These are phyloP conservation scores for Phaedon cochleariae DNA, from an alignment of 2,888 invertebrate species.

Conservation along the genomic window DNA sequence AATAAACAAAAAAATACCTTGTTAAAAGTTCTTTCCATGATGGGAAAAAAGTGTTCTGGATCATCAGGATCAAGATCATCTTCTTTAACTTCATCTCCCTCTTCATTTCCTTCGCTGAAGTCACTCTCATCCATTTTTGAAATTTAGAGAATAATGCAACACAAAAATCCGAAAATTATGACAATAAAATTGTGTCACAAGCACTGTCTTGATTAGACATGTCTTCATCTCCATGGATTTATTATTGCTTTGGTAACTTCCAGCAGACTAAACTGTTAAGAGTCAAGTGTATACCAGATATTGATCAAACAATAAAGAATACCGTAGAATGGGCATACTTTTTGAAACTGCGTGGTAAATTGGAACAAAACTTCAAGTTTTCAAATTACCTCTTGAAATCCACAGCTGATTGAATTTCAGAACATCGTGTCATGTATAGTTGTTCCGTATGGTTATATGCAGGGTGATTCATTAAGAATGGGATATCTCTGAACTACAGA, in stretches of 20 bases:
- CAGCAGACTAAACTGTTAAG: background rate
- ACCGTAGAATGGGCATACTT: too few species aligned
- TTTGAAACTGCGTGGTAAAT: too few species aligned
- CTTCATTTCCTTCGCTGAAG: conserved; percentile 50
- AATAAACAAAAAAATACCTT: too few species aligned
- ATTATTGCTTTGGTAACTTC: background rate
- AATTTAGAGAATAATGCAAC: conserved; percentile 17
- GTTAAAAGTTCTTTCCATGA: conserved; percentile 57
- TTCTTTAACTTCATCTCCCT: conserved; percentile 50
- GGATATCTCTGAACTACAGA: too few species aligned
- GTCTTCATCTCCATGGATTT: background rate
- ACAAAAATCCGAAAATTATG: background rate
- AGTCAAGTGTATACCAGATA: conserved; percentile 15
- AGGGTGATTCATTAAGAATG: too few species aligned
- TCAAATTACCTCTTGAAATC: too few species aligned
- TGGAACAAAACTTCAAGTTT: too few species aligned
- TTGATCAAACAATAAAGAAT: conserved; percentile 40
- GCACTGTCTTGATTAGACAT: background rate
- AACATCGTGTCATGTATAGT: too few species aligned
- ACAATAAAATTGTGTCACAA: background rate
- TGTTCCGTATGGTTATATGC: too few species aligned
- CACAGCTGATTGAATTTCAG: too few species aligned
- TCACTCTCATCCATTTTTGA: conserved; percentile 56
- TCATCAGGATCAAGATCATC: conserved; percentile 56
- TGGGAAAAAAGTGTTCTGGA: conserved; percentile 57